Percentiles rank a stretch among this genome's conserved stretches.
Conservation (phyloP, 2,888 invertebrate species). For the Eupithecia insigniata region DNA sequence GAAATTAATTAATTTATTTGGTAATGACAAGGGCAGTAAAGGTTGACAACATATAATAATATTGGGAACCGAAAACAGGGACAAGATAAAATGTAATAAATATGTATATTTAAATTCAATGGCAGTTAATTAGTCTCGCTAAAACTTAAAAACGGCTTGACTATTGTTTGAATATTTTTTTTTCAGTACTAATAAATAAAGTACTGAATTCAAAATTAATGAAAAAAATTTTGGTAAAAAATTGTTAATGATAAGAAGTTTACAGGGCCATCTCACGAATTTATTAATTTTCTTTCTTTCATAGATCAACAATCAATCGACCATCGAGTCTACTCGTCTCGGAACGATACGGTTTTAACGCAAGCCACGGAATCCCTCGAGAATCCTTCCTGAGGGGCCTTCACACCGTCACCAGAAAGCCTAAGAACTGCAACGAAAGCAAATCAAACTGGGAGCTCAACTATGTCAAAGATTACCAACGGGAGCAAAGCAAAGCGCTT, state of each 20-base stretch:
- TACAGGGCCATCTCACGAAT: too few species aligned
- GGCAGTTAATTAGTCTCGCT: too few species aligned
- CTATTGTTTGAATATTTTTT: too few species aligned
- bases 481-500: slow-evolving; percentile 71
- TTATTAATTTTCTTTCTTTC: background rate
- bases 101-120: too few species aligned
- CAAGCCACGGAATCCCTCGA: slow-evolving; percentile 64
- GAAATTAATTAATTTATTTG: background rate
- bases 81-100: too few species aligned
- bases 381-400: slow-evolving; percentile 76
- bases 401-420: slow-evolving; percentile 77
- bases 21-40: background rate
- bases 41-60: background rate
- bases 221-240: too few species aligned
- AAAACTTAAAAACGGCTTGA: too few species aligned
- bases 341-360: slow-evolving; percentile 71
- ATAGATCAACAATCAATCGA: slow-evolving; percentile 73
- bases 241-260: too few species aligned
- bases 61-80: too few species aligned
- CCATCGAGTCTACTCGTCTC: slow-evolving; percentile 86
- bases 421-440: slow-evolving; percentile 75
- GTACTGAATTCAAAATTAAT: too few species aligned
- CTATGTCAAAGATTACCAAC: slow-evolving; percentile 78
- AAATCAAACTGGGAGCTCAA: slow-evolving; percentile 80
- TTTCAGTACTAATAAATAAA: too few species aligned